Base-by-base conservation (phyloP, 1,140 invertebrate species). In the Scaptomyza montana region DNA sequence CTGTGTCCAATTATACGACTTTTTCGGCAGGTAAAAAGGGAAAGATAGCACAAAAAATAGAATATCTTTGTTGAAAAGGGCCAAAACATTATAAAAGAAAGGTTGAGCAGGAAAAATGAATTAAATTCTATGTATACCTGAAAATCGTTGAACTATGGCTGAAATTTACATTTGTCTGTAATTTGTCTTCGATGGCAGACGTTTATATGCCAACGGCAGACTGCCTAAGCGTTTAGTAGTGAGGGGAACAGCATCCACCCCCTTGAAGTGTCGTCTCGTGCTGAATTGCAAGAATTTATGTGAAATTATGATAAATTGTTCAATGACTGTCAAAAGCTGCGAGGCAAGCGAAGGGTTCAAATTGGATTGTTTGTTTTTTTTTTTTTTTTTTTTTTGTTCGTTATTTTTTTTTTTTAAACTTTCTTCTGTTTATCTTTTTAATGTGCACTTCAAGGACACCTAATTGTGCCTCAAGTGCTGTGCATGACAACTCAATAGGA, bases 301-400 rank as follows among this genome's bases (percentile, higher is more conserved):
- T 43, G 54, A 69, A 86, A 82, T 86, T 79, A 89, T 86, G 82
- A 86, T 81, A 86, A 86, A 86, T 86, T 73, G 78, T 68, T 78
- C 69, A 59, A 61, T 56, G 78, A 51, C 60, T 45, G 55, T 36
- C 55, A 51, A 13, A 51, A n/a, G 28, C 28, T 55, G 30, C 21
- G 10, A 45, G 46, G 16, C 39, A 47, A 41, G 21, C 36, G 36
- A 51, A 71, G 54, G 62, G 45, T 71, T 65, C 19, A 43, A 73
- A 63, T 53, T 51, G 51, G 33, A 30, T 51, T 74, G 59, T 50
- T 36, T 53, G 41, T 39, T 28, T 49, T 2, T 47, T 54, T 3
- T 9, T 39, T 60, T n/a, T 57, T 13, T 3, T 47, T 54, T 3
- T 9, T 39, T 60, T n/a, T 53, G 12, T 50, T 33, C 46, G 25